Base-by-base conservation (phyloP, 2,888 invertebrate genomes). In the Chromoteleia sp. region DNA sequence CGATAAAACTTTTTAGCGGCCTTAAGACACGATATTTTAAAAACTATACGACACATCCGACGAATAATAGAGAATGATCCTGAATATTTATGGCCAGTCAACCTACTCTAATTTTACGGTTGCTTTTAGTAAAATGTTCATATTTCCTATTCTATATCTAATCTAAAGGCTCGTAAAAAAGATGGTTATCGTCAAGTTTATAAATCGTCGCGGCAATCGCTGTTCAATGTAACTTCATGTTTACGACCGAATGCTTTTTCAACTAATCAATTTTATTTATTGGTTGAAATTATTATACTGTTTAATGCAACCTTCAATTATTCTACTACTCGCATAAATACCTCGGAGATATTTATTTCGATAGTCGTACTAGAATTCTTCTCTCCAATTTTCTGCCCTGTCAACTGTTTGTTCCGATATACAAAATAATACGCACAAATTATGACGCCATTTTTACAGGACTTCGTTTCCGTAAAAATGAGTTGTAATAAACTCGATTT, bases 141-240 rank as follows among this genome's bases (percentile, higher is more conserved):
- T n/a, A 25, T 15, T 39, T 50, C 15, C 65, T 50, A n/a, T 8
- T 50, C 52, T 52, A 15, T 29, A 41, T 52, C 39, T 67, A 39
- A 65, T 65, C 50, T 50, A 14, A 50, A 21, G 12, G 25, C n/a
- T 39, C 50, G 0, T 50, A n/a, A 65, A 48, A 65, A 65, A 65
- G 50, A 65, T 65, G 21, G 12, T 50, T 65, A 50, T 50, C 25
- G 36, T 21, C 6, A 8, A 8, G 50, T 65, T 65, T 65, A 65
- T 65, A 19, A 48, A 17, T 45, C 45, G 12, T 14, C 25, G 17
- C 12, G n/a, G 21, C 33, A 39, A 30, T 39, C 36, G n/a, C 3
- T 33, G 54, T 8, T 7, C 3, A 14, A 29, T 14, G 8, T 7
- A 29, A 29, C n/a, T 14, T 17, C 15, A 17, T 43, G n/a, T 17